Evolutionary conservation across 1,140 invertebrate species (phyloP), one percentile per base, ranked within the genome.

Genomic region (Drosophila paulistorum): DNA sequence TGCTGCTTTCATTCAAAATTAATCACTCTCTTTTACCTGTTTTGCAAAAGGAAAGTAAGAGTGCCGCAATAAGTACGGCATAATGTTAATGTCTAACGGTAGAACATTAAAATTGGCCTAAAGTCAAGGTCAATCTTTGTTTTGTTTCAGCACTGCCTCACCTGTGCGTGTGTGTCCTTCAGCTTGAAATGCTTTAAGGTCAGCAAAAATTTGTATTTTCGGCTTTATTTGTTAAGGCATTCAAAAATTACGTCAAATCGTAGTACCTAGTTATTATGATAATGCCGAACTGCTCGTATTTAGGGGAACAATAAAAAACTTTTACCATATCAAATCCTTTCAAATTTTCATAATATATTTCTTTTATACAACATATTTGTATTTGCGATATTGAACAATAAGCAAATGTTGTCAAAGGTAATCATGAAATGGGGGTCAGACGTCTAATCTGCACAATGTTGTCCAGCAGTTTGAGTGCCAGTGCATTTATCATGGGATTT

Each of bases 21-120:
- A 51, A 51, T 51, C 45, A n/a, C 45, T 51, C 45, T 10, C 17
- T 51, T 20, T 51, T 51, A 51, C 45, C 45, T 51, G 45, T 51
- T 2, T 51, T 17, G 45, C 5, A 9, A 23, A 23, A 51, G 7
- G 45, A 51, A 23, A 51, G 45, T 51, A 20, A 51, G 9, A 51
- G 45, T 51, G 3, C 17, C 2, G 7, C 20, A 51, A 51, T 51
- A 51, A 51, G 7, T 11, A 11, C 20, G 20, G 45, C 45, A 51
- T 11, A 51, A 51, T 51, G 17, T 23, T 51, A 51, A 51, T 51
- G 45, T 51, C 9, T 51, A n/a, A 51, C 20, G 45, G 20, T 2
- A 51, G 45, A 23, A 23, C 45, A 51, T 51, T 51, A 51, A 51
- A 20, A 51, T 51, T 51, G 45, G 23, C 45, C 45, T 51, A 23